Evolutionary conservation across 2,888 invertebrate genomes (phyloP).

Genomic region (Epistrophella euchroma): DNA sequence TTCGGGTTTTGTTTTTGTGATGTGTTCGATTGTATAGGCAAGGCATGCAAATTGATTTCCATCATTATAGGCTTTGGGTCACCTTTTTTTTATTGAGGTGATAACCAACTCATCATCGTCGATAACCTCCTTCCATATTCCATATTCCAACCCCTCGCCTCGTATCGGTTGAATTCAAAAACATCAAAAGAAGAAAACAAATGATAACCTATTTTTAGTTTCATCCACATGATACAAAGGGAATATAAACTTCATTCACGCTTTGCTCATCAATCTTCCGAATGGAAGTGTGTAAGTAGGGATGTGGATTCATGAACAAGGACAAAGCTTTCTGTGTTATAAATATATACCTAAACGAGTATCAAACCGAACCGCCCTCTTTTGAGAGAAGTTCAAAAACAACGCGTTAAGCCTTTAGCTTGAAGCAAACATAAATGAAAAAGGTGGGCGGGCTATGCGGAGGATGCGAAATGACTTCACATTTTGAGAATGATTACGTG

Average conservation of each 20-base stretch:
- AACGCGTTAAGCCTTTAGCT: constrained; percentile 51
- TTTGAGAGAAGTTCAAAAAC: constrained; percentile 33
- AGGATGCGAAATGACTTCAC: constrained; percentile 48
- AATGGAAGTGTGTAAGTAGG: constrained; percentile 19
- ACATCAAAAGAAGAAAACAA: constrained; percentile 59
- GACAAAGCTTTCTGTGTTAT: constrained; percentile 34
- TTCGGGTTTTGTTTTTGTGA: constrained; percentile 24
- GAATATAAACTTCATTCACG: constrained; percentile 43
- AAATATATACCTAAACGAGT: neutral
- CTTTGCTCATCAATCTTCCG: constrained; percentile 55
- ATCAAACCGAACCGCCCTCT: neutral
- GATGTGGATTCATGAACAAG: constrained; percentile 44
- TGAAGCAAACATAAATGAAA: constrained; percentile 43
- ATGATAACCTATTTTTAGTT: constrained; percentile 69
- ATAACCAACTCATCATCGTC: constrained; percentile 33
- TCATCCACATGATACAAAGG: constrained; percentile 61
- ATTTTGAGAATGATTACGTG: constrained; percentile 64
- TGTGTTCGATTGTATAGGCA: neutral
- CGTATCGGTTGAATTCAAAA: constrained; percentile 12
- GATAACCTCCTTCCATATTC: constrained; percentile 28
- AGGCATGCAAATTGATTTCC: constrained; percentile 68
- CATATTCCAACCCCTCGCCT: no score
- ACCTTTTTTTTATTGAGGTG: constrained; percentile 44
- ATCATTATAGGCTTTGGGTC: constrained; percentile 69
- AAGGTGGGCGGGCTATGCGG: neutral